Evolutionary conservation across 2,113 vertebrate genomes (phyloP), one percentile per base, ranked within the genome.

Genomic region (Galeopterus variegatus): DNA sequence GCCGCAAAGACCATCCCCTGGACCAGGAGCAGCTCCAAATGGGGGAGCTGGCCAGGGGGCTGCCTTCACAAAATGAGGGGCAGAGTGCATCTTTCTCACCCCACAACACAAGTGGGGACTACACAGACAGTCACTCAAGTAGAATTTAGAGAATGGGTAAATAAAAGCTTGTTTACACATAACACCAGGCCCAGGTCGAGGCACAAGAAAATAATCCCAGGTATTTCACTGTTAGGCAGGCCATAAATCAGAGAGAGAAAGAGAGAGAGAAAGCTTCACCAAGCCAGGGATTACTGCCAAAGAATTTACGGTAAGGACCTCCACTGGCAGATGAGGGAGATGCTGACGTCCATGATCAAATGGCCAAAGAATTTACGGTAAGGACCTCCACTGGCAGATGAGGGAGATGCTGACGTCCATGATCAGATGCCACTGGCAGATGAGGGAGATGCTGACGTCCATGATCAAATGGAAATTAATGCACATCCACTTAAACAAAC

Each of bases 351-450:
- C 3, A 10, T 0, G 31, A 56, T 41, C 26, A 36, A 69, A 65
- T 18, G 72, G 56, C 54, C 10, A 18, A 5, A 48, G 19, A 26
- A 41, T 6, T 9, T 17, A 24, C 3, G 7, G 17, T 10, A 41
- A 48, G 24, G 3, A 11, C n/a, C 6, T 13, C 72, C 6, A 1
- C 0, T 19, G 36, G 45, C 1, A 45, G 65, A 12, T 5, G 1
- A n/a, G n/a, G 60, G 45, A 13, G 36, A 14, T 3, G 21, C 2
- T 67, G 4, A 28, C 21, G 2, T 26, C 23, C 3, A 10, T 0
- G 31, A 56, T 41, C 26, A 36, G 62, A 65, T 18, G 72, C 72
- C 6, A 1, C 0, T 19, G 36, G 45, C 1, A 45, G 65, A 12
- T 5, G 1, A 41, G n/a, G 60, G 45, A 14, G 36, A 14, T 3